Evolutionary conservation across 2,113 vertebrate species (phyloP), one percentile per base, ranked within the genome.

Genomic region (Coryphaenoides rupestris): DNA sequence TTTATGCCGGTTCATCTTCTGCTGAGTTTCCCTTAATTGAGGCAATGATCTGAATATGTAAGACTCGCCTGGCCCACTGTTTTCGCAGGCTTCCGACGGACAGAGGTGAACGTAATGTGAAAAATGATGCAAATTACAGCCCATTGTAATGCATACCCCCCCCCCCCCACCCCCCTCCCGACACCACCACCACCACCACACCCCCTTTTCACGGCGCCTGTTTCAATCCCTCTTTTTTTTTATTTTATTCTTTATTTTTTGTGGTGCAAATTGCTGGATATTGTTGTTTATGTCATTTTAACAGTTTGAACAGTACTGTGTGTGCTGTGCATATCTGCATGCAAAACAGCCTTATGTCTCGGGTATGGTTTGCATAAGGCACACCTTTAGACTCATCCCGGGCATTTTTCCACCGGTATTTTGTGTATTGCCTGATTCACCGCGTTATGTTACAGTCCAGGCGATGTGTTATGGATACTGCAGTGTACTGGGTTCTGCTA

Each of bases 91-190:
- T 79, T n/a, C 75, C 70, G 74, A 65, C 73, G 87, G 78, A 85
- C 74, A 77, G 77, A 83, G 83, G 76, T 84, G 81, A 84, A 87
- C 77, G 65, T 87, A 86, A 89, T 87, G 80, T 86, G 86, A 74
- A 86, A 90, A 89, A 92, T 86, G 86, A 92, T 88, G 86, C 79
- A 89, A 89, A 90, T 90, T 89, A 86, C 81, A 85, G 79, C 85
- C 33, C 82, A 84, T 84, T 84, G 80, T 77, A 64, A 78, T 77
- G 79, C 15, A 17, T 17, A 9, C 15, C 15, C 15, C 15, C 47
- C 33, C 9, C 2, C 15, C 78, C 74, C 73, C 69, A 6, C 33
- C 33, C 5, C 33, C 33, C 33, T 10, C 33, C 33, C 2, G n/a
- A n/a, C n/a, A n/a, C n/a, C 33, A 5, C 28, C 28, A 49, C 16